phyloP scores from a whole-genome alignment of 2,888 invertebrate species.

The Agapostemon virescens region DNA sequence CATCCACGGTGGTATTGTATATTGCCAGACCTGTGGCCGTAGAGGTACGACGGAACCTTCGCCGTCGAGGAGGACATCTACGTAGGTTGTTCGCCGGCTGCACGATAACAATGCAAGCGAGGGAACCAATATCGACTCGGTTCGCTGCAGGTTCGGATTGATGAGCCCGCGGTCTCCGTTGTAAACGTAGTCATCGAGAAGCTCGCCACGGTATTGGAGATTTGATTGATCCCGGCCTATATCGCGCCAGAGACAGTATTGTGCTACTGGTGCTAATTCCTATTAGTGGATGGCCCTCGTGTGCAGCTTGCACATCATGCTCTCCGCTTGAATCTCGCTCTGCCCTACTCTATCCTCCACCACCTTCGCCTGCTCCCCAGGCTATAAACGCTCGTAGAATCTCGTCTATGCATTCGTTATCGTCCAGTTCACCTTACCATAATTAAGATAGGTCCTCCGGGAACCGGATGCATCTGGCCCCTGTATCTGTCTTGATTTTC shows the following conservation, averaged over 20 bases:
- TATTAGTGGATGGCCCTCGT: slow-evolving; percentile 65
- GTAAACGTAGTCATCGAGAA: slow-evolving; percentile 72
- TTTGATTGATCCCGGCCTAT: slow-evolving; percentile 71
- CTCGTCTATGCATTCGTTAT: slow-evolving; percentile 65
- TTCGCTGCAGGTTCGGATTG: slow-evolving; percentile 62
- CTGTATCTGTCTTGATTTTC: slow-evolving; percentile 46
- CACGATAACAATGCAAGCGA: slow-evolving; percentile 66
- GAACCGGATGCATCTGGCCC: slow-evolving; percentile 17
- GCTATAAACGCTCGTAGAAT: slow-evolving; percentile 50
- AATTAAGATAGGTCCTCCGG: slow-evolving; percentile 59
- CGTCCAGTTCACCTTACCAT: slow-evolving; percentile 61
- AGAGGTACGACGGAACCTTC: background rate
- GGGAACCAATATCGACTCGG: slow-evolving; percentile 70
- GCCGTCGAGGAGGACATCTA: slow-evolving; percentile 20
- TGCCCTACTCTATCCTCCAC: background rate
- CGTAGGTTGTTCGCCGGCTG: slow-evolving; percentile 38
- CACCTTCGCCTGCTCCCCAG: slow-evolving; percentile 30
- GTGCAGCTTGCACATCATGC: slow-evolving; percentile 46
- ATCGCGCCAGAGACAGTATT: slow-evolving; percentile 65
- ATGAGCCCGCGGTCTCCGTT: slow-evolving; percentile 70
- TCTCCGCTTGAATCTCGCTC: background rate
- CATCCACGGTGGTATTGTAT: background rate
- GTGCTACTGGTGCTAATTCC: slow-evolving; percentile 69
- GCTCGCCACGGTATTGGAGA: slow-evolving; percentile 69
- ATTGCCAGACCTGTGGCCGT: background rate